Percentiles rank a stretch among this genome's conserved stretches.
Conservation (phyloP, 2,888 invertebrate species). For the Hyalella azteca region DNA sequence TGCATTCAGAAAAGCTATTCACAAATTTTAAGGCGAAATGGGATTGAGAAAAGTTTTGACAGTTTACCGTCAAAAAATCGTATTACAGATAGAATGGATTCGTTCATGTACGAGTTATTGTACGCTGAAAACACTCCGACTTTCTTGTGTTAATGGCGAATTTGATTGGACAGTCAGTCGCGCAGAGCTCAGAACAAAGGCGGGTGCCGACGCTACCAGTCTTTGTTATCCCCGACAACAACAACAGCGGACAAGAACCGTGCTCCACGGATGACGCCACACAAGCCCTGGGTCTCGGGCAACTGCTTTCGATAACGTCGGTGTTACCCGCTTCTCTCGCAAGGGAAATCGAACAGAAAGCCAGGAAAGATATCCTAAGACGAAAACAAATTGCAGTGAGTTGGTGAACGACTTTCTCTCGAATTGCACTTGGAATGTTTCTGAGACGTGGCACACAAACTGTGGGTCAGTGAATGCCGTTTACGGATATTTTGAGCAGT, state of each 20-base stretch:
- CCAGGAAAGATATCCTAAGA: neutral
- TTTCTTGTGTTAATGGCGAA: too few relatives aligned
- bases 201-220: neutral
- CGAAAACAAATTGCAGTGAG: constrained; percentile 5
- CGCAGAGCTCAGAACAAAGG: neutral
- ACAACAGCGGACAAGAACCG: neutral
- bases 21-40: too few relatives aligned
- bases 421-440: too few relatives aligned
- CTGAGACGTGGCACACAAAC: too few relatives aligned
- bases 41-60: too few relatives aligned
- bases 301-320: neutral
- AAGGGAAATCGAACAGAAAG: neutral
- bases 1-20: too few relatives aligned
- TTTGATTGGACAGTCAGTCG: neutral
- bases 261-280: neutral
- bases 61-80: too few relatives aligned
- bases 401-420: constrained; percentile 12
- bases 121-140: too few relatives aligned
- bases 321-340: neutral
- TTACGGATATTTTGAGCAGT: too few relatives aligned
- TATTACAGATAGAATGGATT: too few relatives aligned
- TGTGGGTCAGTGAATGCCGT: too few relatives aligned
- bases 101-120: too few relatives aligned
- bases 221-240: neutral
- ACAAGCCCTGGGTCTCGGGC: neutral